These are phyloP conservation scores for Connochaetes taurinus DNA, from an alignment of 2,113 vertebrate genomes.

Conservation along the genomic window DNA sequence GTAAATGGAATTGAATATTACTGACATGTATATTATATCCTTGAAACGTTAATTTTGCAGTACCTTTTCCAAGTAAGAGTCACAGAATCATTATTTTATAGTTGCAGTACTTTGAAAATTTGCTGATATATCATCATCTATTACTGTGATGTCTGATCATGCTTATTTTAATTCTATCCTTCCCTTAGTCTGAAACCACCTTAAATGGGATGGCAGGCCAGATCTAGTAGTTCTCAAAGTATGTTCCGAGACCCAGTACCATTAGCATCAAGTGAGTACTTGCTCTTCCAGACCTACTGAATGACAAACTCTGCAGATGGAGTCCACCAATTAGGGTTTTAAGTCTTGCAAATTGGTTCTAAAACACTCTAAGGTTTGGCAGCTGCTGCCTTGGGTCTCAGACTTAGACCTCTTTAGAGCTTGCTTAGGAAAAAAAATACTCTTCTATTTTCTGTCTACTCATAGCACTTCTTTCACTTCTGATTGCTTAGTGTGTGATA, in stretches of 20 bases:
- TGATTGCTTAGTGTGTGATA: neutral
- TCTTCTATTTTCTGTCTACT: neutral
- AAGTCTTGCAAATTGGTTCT: neutral
- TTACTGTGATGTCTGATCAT: neutral
- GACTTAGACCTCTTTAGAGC: neutral
- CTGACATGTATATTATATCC: neutral
- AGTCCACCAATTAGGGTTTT: neutral
- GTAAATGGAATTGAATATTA: neutral
- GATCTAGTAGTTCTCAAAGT: neutral
- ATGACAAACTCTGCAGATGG: neutral
- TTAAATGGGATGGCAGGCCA: neutral
- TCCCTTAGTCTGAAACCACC: neutral
- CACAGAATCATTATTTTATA: neutral
- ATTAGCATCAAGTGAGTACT: neutral
- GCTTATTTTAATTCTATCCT: neutral
- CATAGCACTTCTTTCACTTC: neutral
- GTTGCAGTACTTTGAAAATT: neutral
- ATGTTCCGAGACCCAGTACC: neutral
- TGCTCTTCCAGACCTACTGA: neutral
- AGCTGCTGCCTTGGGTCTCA: neutral
- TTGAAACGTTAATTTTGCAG: neutral
- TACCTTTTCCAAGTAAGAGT: neutral
- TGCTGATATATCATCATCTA: neutral
- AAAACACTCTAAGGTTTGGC: neutral
- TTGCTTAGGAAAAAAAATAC: neutral